Base-by-base conservation (phyloP, 2,113 vertebrate species). In the Enhydra lutris region DNA sequence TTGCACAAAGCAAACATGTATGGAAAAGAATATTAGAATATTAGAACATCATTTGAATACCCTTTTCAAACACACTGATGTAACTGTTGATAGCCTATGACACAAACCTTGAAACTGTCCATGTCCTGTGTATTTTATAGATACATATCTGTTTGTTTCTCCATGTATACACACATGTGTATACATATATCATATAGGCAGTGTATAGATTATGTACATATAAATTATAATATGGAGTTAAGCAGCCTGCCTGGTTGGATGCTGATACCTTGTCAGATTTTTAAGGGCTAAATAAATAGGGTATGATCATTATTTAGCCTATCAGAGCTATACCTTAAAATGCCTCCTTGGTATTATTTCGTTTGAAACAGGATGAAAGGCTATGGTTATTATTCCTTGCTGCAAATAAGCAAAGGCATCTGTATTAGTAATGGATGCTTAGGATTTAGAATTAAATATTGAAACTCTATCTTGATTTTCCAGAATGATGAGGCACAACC, bases 381-480 rank as follows among this genome's bases (percentile, higher is more conserved):
- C 34, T 26, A 6, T 12, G 15, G 15, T 92, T 50, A 85, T 95
- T 82, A 71, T 57, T 91, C 85, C 92, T 95, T 86, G 78, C 47
- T 26, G 4, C 34, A 42, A 17, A 76, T 86, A 76, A 95, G 10
- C 26, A 45, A 91, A 95, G 78, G 80, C 39, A 26, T 47, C 6
- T 57, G 20, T 71, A 52, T 84, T 91, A 89, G 71, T 94, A 92
- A 89, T n/a, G 55, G 78, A 18, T 81, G 45, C 59, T 11, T 31
- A 36, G 82, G 50, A 78, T 78, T 78, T 85, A 85, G 90, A 97
- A 96, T 96, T 96, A 81, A 92, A 91, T 94, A 93, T 45, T 89
- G 83, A 92, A 89, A 24, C 82, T 90, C 95, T 93, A 78, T 74
- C 87, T 96, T 91, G 47, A 50, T 96, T 97, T 80, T 80, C 74